Conservation (phyloP, 2,888 invertebrate species). For the Ochropacha duplaris region DNA sequence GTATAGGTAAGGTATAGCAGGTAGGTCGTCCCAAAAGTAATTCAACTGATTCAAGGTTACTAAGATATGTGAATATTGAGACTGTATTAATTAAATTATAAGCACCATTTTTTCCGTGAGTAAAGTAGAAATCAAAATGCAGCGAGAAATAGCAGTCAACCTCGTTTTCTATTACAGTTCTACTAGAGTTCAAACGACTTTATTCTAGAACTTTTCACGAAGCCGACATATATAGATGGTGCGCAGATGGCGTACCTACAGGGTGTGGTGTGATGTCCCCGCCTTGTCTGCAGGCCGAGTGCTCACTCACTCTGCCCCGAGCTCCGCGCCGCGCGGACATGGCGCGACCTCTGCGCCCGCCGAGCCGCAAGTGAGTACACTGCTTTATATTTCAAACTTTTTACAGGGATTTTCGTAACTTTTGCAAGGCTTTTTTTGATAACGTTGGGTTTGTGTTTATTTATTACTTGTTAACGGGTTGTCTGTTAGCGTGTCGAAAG, state of each 20-base stretch:
- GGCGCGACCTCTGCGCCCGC: conserved; percentile 72
- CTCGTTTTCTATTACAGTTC: neutral
- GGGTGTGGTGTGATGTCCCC: neutral
- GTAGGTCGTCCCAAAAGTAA: too few relatives aligned
- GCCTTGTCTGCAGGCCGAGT: neutral
- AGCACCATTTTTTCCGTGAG: too few relatives aligned
- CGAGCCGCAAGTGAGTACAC: conserved; percentile 73
- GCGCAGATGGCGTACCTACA: neutral
- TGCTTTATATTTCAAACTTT: conserved; percentile 11
- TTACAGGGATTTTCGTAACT: neutral
- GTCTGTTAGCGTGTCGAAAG: neutral
- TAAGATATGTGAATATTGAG: too few relatives aligned
- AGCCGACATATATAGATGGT: neutral
- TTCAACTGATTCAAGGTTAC: too few relatives aligned
- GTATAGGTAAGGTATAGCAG: too few relatives aligned
- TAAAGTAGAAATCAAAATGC: neutral
- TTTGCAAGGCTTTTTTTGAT: neutral
- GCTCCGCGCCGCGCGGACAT: conserved; percentile 75
- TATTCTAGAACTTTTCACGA: neutral
- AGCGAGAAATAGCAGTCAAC: neutral
- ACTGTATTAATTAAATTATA: too few relatives aligned
- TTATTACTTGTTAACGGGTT: neutral
- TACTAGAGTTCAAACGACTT: neutral
- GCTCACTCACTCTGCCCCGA: conserved; percentile 52
- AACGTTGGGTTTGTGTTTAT: neutral